phyloP scores from a whole-genome alignment of 1,140 invertebrate genomes.

The Cyclargus thomasi region DNA sequence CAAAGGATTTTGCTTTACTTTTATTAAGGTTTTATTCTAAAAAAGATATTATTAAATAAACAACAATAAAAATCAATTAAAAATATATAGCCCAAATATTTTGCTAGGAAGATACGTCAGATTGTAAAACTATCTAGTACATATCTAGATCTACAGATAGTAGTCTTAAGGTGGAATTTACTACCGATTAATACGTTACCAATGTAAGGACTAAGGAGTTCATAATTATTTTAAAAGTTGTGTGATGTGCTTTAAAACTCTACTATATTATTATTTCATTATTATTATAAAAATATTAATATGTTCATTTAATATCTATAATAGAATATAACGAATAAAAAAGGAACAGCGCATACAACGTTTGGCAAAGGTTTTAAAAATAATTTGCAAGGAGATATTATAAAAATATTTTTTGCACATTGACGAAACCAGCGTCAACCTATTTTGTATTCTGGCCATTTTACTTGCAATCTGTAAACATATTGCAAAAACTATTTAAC shows the following conservation, averaged over 20 bases:
- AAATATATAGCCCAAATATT: too few relatives aligned
- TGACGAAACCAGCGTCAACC: constrained; percentile 49
- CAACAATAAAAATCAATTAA: too few relatives aligned
- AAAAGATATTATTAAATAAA: too few relatives aligned
- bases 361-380: constrained; percentile 28
- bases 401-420: constrained; percentile 50
- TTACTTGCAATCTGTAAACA: constrained; percentile 23
- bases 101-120: too few relatives aligned
- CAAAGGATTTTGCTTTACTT: too few relatives aligned
- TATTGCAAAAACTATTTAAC: constrained; percentile 25
- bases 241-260: neutral
- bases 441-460: constrained; percentile 32
- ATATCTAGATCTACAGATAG: too few relatives aligned
- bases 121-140: too few relatives aligned
- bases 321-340: constrained; percentile 23
- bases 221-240: neutral
- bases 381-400: constrained; percentile 30
- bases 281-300: constrained; percentile 9
- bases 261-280: neutral
- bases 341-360: constrained; percentile 14
- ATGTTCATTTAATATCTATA: neutral
- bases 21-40: too few relatives aligned
- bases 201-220: neutral
- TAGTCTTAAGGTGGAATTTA: too few relatives aligned
- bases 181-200: too few relatives aligned